Evolutionary conservation across 2,888 invertebrate genomes (phyloP).

Genomic region (Merodon equestris): DNA sequence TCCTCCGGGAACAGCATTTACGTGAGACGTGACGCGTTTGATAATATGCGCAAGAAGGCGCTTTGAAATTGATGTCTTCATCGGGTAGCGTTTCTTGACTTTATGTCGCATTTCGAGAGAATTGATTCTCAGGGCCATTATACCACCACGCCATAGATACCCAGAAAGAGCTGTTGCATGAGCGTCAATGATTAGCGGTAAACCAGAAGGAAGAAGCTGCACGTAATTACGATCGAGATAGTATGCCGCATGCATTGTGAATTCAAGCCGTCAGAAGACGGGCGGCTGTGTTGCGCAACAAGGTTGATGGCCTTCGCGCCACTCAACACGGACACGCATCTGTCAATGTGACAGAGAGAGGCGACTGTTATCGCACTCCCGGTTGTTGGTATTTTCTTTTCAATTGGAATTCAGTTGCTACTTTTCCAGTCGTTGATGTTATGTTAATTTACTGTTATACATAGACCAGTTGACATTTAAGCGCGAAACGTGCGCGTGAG

Average conservation of each 20-base stretch:
- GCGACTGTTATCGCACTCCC: background rate
- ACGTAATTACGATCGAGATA: slow-evolving; percentile 56
- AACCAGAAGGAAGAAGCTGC: slow-evolving; percentile 57
- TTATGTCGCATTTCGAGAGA: slow-evolving; percentile 20
- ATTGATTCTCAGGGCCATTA: slow-evolving; percentile 43
- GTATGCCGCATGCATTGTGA: slow-evolving; percentile 29
- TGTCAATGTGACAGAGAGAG: slow-evolving; percentile 2
- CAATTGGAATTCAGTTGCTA: slow-evolving; percentile 41
- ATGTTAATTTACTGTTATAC: slow-evolving; percentile 60
- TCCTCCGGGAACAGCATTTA: slow-evolving; percentile 39
- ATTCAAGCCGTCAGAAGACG: background rate
- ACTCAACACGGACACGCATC: slow-evolving; percentile 24
- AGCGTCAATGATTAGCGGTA: slow-evolving; percentile 52
- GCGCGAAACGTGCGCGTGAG: slow-evolving; percentile 52
- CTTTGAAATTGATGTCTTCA: slow-evolving; percentile 30
- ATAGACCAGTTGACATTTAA: slow-evolving; percentile 63
- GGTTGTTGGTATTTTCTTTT: slow-evolving; percentile 13
- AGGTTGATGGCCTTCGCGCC: slow-evolving; percentile 39
- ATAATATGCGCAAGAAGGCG: slow-evolving; percentile 52
- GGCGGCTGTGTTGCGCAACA: slow-evolving; percentile 48
- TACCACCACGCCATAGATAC: slow-evolving; percentile 11
- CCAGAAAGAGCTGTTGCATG: background rate
- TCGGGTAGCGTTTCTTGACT: slow-evolving; percentile 41
- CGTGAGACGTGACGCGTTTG: slow-evolving; percentile 61
- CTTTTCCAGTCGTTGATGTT: slow-evolving; percentile 39